Conservation (phyloP, 2,888 invertebrate genomes). For the Selenia dentaria region DNA sequence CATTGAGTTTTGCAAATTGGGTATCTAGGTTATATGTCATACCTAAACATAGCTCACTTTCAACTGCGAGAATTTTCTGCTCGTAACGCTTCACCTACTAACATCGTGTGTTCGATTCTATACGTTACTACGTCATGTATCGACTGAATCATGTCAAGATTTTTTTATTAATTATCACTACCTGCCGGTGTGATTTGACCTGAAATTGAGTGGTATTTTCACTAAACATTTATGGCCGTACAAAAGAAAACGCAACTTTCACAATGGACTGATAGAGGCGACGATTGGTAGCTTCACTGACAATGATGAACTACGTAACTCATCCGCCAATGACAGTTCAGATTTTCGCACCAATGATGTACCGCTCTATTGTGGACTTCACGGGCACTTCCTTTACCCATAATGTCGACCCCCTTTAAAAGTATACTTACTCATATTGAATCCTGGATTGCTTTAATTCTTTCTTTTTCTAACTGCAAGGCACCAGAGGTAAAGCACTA, state of each 20-base stretch:
- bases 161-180: background rate
- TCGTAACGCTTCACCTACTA: slow-evolving; percentile 11
- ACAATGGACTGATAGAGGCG: background rate
- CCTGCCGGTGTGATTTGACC: background rate
- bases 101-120: slow-evolving; percentile 3
- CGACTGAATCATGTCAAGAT: slow-evolving; percentile 7
- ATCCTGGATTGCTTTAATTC: too few relatives aligned
- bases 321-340: slow-evolving; percentile 2
- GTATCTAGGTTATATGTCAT: slow-evolving; percentile 24
- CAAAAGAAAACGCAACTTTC: background rate
- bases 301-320: slow-evolving; percentile 1
- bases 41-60: slow-evolving; percentile 22
- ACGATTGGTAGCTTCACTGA: background rate
- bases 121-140: background rate
- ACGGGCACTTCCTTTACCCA: too few relatives aligned
- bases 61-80: slow-evolving; percentile 14
- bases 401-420: too few relatives aligned
- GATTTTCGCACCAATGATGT: too few relatives aligned
- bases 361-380: too few relatives aligned
- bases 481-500: too few relatives aligned
- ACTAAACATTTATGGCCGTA: too few relatives aligned
- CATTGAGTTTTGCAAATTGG: slow-evolving; percentile 28
- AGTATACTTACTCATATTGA: too few relatives aligned
- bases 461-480: too few relatives aligned
- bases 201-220: background rate